Evolutionary conservation across 2,113 vertebrate species (phyloP).

Genomic region (Podarcis cretensis): DNA sequence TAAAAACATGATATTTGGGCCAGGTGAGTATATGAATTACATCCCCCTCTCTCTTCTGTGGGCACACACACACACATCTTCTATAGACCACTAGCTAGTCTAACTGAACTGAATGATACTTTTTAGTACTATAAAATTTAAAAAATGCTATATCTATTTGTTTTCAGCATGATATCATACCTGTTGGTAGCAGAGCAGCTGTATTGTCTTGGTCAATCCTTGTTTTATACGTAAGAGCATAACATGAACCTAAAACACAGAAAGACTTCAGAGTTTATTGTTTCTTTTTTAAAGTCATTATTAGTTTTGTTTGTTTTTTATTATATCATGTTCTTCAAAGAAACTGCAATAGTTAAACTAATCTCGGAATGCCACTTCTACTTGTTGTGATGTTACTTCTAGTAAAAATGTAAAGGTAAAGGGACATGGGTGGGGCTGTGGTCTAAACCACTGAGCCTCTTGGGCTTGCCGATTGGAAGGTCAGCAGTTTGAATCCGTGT

Average conservation of each 20-base stretch:
- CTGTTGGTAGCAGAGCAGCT: slow-evolving; percentile 83
- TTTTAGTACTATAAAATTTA: not conserved
- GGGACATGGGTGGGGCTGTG: too few species aligned
- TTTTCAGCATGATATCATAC: slow-evolving; percentile 69
- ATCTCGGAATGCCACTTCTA: not conserved
- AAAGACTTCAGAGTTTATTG: slow-evolving; percentile 27
- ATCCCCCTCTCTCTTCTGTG: not conserved
- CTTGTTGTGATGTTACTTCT: not conserved
- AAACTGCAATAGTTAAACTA: not conserved
- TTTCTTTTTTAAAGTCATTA: not conserved
- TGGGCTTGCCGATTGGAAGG: too few species aligned
- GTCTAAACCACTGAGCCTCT: too few species aligned
- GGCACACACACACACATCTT: not conserved
- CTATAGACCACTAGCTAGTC: not conserved
- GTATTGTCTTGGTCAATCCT: slow-evolving; percentile 90
- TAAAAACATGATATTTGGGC: not conserved
- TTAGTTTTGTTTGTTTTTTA: too few species aligned
- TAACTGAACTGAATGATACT: not conserved
- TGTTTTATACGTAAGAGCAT: slow-evolving; percentile 84
- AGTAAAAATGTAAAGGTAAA: not conserved
- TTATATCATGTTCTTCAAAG: too few species aligned
- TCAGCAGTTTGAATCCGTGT: too few species aligned
- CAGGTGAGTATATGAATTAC: not conserved
- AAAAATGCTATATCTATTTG: fast-evolving
- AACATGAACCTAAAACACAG: slow-evolving; percentile 81